A percentile compares a stretch with the other conserved stretches of the same genome.
Conservation (phyloP, 1,140 invertebrate genomes). For the Sminthurides bifidus region DNA sequence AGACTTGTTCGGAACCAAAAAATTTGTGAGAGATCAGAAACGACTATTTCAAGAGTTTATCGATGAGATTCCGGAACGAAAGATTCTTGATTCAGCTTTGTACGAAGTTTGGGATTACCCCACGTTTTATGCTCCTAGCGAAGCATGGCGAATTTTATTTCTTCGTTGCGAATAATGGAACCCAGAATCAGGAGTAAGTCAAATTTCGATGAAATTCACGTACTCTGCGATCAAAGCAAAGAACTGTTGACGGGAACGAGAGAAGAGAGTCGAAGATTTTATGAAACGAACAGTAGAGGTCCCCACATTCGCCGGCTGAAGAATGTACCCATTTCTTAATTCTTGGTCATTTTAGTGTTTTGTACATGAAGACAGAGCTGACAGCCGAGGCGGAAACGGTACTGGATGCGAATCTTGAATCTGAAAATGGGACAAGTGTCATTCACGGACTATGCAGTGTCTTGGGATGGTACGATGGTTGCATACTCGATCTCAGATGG, state of each 20-base stretch:
- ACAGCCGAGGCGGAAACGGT: slow-evolving; percentile 70
- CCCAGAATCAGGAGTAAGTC: slow-evolving; percentile 81
- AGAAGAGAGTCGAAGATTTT: slow-evolving; percentile 64
- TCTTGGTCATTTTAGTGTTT: slow-evolving; percentile 53
- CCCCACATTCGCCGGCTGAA: background rate
- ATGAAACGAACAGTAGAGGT: background rate
- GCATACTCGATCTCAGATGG: slow-evolving; percentile 83
- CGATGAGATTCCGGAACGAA: slow-evolving; percentile 55
- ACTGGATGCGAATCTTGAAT: slow-evolving; percentile 84
- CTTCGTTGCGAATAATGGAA: slow-evolving; percentile 84
- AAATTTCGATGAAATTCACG: background rate
- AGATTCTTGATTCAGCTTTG: slow-evolving; percentile 59
- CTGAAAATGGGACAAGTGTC: slow-evolving; percentile 82
- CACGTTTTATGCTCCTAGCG: slow-evolving; percentile 77
- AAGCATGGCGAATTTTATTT: slow-evolving; percentile 71
- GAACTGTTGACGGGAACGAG: slow-evolving; percentile 64
- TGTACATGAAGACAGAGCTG: slow-evolving; percentile 77
- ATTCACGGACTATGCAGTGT: slow-evolving; percentile 81
- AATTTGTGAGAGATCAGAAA: slow-evolving; percentile 86
- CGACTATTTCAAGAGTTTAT: slow-evolving; percentile 76
- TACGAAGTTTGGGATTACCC: slow-evolving; percentile 91
- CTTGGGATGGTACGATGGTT: slow-evolving; percentile 77
- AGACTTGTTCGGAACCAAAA: slow-evolving; percentile 76
- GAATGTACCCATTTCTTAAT: background rate
- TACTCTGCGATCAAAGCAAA: background rate